These are phyloP conservation scores for Virgularia gustaviana DNA, from an alignment of 92 coral and sea anemone species.

Conservation along the genomic window DNA sequence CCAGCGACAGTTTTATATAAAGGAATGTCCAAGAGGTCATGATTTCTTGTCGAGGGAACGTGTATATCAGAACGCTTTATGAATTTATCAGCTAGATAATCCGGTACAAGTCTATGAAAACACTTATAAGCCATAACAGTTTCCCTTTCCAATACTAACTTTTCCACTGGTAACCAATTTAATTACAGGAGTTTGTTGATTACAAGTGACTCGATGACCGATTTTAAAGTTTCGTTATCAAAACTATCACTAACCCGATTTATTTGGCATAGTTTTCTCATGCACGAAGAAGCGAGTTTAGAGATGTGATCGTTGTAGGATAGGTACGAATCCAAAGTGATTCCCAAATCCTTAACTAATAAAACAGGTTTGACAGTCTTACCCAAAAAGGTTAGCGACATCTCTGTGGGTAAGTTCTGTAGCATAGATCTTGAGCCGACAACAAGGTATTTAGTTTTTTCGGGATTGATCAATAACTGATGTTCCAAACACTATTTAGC, in stretches of 20 bases:
- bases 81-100: slow-evolving; percentile 22
- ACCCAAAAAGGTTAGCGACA: slow-evolving; percentile 17
- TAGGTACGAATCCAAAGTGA: slow-evolving; percentile 36
- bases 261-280: slow-evolving; percentile 39
- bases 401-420: slow-evolving; percentile 7
- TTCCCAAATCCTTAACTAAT: slow-evolving; percentile 44
- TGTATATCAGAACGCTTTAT: slow-evolving; percentile 37
- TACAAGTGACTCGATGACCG: slow-evolving; percentile 26
- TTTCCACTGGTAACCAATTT: slow-evolving; percentile 38
- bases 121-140: slow-evolving; percentile 38
- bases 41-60: slow-evolving; percentile 24
- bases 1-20: slow-evolving; percentile 37
- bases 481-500: slow-evolving; percentile 52
- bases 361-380: slow-evolving; percentile 27
- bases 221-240: slow-evolving; percentile 27
- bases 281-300: slow-evolving; percentile 31
- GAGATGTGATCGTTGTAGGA: slow-evolving; percentile 29
- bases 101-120: slow-evolving; percentile 35
- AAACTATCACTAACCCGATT: slow-evolving; percentile 36
- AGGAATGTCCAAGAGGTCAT: slow-evolving; percentile 32
- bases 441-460: slow-evolving; percentile 41
- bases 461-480: slow-evolving; percentile 51
- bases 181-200: slow-evolving; percentile 28
- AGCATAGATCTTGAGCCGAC: slow-evolving; percentile 42
- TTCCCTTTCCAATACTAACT: slow-evolving; percentile 21